Evolutionary conservation across 1,140 invertebrate genomes (phyloP), one percentile per base, ranked within the genome.

Genomic region (Anastrepha obliqua): DNA sequence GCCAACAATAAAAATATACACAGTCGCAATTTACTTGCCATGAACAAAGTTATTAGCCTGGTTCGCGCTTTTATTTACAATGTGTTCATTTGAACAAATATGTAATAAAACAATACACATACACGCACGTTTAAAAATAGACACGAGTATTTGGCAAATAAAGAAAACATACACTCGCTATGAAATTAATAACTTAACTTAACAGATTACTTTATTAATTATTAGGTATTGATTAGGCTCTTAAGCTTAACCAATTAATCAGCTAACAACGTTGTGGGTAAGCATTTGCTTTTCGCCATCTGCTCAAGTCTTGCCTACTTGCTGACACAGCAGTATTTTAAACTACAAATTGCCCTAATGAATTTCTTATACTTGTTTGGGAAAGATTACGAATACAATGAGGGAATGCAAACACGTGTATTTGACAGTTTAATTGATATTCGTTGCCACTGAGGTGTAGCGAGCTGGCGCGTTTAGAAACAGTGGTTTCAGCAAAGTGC

Each of bases 191-290:
- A 78, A 7, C 2, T 17, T 51, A n/a, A 51, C 15, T 51, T 20
- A 81, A 55, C 55, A 9, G 55, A 81, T 81, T 20, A 47, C 74
- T 81, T 81, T 81, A 81, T 81, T 81, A 81, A 81, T 81, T 81
- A 58, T 58, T 55, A n/a, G 20, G 74, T 42, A 58, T 81, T 81
- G 74, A 55, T 55, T 81, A 20, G 51, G 74, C 74, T 13, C 55
- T 81, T 81, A 81, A 20, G n/a, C 20, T 55, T 29, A 29, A 51
- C 11, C 20, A 55, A 81, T 81, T 81, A 58, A 55, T 29, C 74
- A 81, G 47, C 5, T n/a, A 81, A 81, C 3, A 81, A n/a, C 64
- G 11, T 13, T 42, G 42, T 44, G 15, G 42, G 39, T 44, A 74
- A 74, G 39, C 42, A 74, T n/a, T 11, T 67, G 64, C 20, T 70